A percentile compares a stretch with the other conserved stretches of the same genome.
These are phyloP conservation scores for Diadophis punctatus DNA, from an alignment of 2,113 vertebrate genomes.

Conservation along the genomic window DNA sequence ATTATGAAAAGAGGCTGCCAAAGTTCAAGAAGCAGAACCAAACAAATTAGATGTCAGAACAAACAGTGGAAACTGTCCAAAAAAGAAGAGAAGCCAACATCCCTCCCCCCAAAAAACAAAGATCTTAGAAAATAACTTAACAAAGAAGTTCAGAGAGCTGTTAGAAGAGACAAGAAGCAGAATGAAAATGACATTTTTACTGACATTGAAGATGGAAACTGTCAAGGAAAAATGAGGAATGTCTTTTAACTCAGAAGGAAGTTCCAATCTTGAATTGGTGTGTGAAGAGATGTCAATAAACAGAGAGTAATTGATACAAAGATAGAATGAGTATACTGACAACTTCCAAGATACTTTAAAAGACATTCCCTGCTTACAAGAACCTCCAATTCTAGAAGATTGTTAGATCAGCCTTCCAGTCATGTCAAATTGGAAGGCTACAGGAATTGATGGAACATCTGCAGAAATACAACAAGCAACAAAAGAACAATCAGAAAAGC, in stretches of 20 bases:
- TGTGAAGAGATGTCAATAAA: neutral
- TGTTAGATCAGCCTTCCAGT: neutral
- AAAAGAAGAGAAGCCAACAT: neutral
- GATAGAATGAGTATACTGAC: neutral
- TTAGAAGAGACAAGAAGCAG: neutral
- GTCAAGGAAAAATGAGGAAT: neutral
- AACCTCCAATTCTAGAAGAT: neutral
- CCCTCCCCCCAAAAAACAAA: neutral
- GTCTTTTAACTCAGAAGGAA: neutral
- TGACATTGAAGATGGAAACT: neutral
- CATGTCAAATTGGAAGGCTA: neutral
- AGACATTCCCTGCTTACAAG: neutral
- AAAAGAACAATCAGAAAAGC: neutral
- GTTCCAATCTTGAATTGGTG: neutral
- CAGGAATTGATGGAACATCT: neutral
- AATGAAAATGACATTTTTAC: neutral
- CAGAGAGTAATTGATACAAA: neutral
- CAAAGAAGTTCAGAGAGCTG: neutral
- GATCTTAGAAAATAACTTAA: neutral
- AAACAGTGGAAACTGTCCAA: neutral
- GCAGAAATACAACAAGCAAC: neutral
- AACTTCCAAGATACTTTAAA: neutral
- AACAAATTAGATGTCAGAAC: neutral
- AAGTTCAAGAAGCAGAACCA: neutral
- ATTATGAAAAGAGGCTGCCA: neutral